A percentile compares a stretch with the other conserved stretches of the same genome.
Conservation (phyloP, 1,140 invertebrate genomes). For the Drosophila yakuba region DNA sequence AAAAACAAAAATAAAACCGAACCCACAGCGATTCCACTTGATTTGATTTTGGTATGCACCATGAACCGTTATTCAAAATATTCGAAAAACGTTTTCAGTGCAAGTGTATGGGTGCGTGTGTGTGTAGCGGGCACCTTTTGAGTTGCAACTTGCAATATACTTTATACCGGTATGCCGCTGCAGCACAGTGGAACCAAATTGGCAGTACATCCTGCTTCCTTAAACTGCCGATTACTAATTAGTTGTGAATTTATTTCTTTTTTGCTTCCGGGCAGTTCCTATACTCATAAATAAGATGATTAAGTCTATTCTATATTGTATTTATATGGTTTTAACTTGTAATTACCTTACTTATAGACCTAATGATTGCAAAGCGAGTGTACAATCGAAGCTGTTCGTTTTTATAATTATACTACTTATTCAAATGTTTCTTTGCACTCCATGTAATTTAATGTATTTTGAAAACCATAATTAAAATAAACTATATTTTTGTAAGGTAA, state of each 20-base stretch:
- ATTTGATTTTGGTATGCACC: conserved; percentile 82
- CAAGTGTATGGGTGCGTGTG: conserved; percentile 22
- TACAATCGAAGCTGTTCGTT: not conserved
- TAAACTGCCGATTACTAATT: not conserved
- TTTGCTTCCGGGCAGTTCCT: not conserved
- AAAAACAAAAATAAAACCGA: conserved; percentile 14
- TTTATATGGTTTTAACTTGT: not conserved
- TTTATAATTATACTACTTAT: not conserved
- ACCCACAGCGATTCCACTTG: conserved; percentile 70
- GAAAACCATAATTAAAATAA: not conserved
- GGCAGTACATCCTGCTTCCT: conserved; percentile 39
- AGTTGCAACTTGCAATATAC: conserved; percentile 46
- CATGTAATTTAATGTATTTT: not conserved
- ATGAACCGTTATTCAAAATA: conserved; percentile 83
- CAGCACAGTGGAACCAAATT: conserved; percentile 34
- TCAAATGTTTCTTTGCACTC: conserved; percentile 1
- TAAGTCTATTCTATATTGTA: no score
- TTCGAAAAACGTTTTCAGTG: conserved; percentile 79
- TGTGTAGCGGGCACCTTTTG: conserved; percentile 44
- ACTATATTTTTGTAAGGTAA: not conserved
- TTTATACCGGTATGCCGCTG: not conserved
- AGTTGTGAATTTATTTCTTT: not conserved
- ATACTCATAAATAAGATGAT: not conserved
- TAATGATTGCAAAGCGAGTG: no score
- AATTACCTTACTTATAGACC: no score